Evolutionary conservation across 2,113 vertebrate genomes (phyloP).

Genomic region (Podilymbus podiceps): DNA sequence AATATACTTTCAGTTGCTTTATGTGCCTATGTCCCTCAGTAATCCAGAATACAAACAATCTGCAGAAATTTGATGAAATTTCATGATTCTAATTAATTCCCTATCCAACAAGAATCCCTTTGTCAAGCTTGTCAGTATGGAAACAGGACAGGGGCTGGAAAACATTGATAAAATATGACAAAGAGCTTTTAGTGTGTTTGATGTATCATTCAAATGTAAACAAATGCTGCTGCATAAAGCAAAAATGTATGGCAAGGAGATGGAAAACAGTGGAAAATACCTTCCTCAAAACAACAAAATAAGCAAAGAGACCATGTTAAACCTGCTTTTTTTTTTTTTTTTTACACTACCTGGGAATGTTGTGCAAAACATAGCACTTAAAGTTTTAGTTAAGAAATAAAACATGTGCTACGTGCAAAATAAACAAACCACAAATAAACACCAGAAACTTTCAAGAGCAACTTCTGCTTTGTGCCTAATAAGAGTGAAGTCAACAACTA

Average conservation of each 20-base stretch:
- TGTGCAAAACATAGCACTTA: not conserved
- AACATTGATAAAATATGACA: constrained; percentile 31
- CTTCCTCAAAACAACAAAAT: not conserved
- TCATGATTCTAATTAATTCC: not conserved
- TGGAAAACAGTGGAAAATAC: not conserved
- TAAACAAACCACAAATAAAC: not conserved
- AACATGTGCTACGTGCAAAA: not conserved
- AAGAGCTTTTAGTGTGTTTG: constrained; percentile 14
- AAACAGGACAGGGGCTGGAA: not conserved
- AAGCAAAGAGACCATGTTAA: not conserved
- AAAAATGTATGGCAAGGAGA: not conserved
- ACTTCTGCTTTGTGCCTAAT: not conserved
- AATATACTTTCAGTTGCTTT: not conserved
- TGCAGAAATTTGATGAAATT: not conserved
- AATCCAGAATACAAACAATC: not conserved
- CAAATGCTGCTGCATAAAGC: not conserved
- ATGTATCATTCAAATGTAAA: constrained; percentile 9
- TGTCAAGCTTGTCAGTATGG: not conserved
- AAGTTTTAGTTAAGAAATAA: not conserved
- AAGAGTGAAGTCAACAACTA: not conserved
- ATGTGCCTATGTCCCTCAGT: not conserved
- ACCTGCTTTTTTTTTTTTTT: not conserved
- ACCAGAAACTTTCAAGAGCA: not conserved
- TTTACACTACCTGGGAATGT: not conserved
- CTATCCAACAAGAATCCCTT: not conserved